These are phyloP conservation scores for Mungos mungo DNA, from an alignment of 2,113 vertebrate genomes.

Conservation along the genomic window DNA sequence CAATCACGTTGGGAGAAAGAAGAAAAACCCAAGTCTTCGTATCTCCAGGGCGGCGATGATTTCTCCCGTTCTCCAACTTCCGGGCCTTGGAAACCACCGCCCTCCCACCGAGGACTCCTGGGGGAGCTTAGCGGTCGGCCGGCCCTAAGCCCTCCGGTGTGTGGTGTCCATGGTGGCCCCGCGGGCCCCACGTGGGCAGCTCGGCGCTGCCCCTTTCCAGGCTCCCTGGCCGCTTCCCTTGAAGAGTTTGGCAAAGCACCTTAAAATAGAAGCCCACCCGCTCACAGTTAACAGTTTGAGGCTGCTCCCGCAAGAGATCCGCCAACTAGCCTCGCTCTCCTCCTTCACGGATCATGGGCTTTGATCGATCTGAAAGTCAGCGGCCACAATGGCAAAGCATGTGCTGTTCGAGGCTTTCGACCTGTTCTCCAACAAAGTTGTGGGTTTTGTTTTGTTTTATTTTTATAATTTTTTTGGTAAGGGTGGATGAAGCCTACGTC, in stretches of 20 bases:
- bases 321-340: not conserved
- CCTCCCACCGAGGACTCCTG: too few relatives aligned
- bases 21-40: not conserved
- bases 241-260: slow-evolving; percentile 45
- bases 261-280: not conserved
- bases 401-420: not conserved
- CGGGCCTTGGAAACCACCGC: not conserved
- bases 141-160: not conserved
- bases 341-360: not conserved
- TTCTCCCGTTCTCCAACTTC: not conserved
- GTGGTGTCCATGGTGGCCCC: not conserved
- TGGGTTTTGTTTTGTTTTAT: not conserved
- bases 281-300: not conserved
- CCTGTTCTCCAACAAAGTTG: not conserved
- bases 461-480: slow-evolving; percentile 55
- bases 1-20: not conserved
- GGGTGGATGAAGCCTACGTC: not conserved
- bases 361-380: not conserved
- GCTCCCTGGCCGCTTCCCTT: not conserved
- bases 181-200: not conserved
- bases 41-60: not conserved
- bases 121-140: fast-evolving
- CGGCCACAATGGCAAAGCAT: not conserved
- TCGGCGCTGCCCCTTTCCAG: not conserved
- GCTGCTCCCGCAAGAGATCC: not conserved